Percentiles rank a stretch among this genome's conserved stretches.
Evolutionary conservation across 2,113 vertebrate genomes (phyloP).

Genomic region (Campylomormyrus numenius): DNA sequence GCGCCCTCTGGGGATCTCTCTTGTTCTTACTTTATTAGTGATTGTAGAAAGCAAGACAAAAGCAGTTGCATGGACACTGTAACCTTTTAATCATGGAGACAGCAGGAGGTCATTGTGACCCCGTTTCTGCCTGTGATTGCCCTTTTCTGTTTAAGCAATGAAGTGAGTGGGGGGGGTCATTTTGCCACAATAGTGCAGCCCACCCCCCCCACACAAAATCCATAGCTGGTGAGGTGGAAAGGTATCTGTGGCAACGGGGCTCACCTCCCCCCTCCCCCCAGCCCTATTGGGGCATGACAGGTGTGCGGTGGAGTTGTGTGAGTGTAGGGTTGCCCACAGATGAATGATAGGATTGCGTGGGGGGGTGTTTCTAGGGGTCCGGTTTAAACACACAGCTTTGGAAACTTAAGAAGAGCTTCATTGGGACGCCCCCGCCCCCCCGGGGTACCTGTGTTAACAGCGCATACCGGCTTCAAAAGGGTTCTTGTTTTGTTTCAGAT

Average conservation of each 20-base stretch:
- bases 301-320: constrained; percentile 1
- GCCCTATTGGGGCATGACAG: neutral
- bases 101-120: neutral
- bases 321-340: neutral
- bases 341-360: neutral
- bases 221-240: neutral
- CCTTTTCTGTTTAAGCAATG: neutral
- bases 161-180: neutral
- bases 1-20: neutral
- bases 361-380: neutral
- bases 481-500: constrained; percentile 1
- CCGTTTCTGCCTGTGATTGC: neutral
- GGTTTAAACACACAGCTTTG: neutral
- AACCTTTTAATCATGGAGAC: neutral
- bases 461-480: neutral
- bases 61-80: neutral
- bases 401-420: constrained; percentile 4
- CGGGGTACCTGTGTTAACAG: neutral
- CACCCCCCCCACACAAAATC: neutral
- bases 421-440: neutral
- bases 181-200: neutral
- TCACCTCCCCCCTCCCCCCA: neutral
- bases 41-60: neutral
- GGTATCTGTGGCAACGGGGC: neutral
- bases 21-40: neutral